These are phyloP conservation scores for Brachionus asplanchnoidis DNA, from an alignment of 1,140 invertebrate species.

Conservation along the genomic window DNA sequence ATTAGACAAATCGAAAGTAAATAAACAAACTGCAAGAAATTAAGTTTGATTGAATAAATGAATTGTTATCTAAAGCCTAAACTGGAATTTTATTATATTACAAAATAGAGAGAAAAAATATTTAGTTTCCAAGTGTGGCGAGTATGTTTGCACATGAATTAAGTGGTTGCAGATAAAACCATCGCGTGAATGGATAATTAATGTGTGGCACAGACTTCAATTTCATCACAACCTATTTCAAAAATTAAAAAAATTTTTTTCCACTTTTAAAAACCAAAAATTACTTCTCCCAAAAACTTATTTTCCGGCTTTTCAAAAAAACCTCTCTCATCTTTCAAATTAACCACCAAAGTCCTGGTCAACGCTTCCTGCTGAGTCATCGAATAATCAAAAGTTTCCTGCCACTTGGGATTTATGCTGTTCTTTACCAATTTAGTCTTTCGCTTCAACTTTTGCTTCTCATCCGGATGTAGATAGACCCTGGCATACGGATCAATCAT, in stretches of 20 bases:
- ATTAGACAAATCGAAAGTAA: background rate
- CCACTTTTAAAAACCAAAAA: background rate
- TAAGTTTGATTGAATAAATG: background rate
- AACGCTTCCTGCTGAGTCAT: background rate
- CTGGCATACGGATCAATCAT: slow-evolving; percentile 92
- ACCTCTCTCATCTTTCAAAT: slow-evolving; percentile 32
- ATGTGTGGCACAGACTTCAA: background rate
- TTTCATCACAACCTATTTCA: slow-evolving; percentile 2
- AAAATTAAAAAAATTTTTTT: background rate
- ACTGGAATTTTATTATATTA: background rate
- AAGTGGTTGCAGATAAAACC: slow-evolving; percentile 27
- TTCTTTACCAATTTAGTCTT: slow-evolving; percentile 83
- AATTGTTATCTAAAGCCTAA: background rate
- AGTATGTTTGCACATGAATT: slow-evolving; percentile 20
- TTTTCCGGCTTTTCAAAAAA: slow-evolving; percentile 20
- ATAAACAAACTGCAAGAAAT: background rate
- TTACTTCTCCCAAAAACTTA: slow-evolving; percentile 38
- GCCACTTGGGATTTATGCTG: slow-evolving; percentile 84
- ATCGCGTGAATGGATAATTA: slow-evolving; percentile 34
- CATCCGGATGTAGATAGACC: slow-evolving; percentile 79
- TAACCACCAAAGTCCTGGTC: background rate
- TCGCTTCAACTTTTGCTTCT: slow-evolving; percentile 74
- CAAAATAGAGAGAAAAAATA: background rate
- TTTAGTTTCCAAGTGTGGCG: background rate
- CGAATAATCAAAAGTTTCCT: slow-evolving; percentile 50